Conservation (phyloP, 1,140 invertebrate genomes). For the Notospermus geniculatus region DNA sequence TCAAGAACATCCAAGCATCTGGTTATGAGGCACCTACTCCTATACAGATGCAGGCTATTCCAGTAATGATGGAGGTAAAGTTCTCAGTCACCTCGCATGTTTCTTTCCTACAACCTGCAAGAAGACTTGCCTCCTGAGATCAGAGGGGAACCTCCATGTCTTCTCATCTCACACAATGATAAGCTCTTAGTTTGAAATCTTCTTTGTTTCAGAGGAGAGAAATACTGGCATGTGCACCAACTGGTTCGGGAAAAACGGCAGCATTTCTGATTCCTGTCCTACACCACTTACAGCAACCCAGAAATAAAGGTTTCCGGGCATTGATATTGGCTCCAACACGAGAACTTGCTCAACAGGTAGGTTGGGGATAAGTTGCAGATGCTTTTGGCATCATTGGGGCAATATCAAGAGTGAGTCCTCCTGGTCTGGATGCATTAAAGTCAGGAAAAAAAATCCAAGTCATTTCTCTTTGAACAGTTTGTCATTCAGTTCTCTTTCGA, state of each 20-base stretch:
- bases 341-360: slow-evolving; percentile 88
- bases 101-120: too few relatives aligned
- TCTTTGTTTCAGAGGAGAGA: slow-evolving; percentile 69
- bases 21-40: slow-evolving; percentile 82
- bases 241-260: slow-evolving; percentile 60
- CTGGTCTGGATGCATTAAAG: too few relatives aligned
- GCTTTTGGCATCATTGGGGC: too few relatives aligned
- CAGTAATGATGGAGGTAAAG: slow-evolving; percentile 71
- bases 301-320: slow-evolving; percentile 68
- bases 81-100: too few relatives aligned
- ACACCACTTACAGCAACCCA: slow-evolving; percentile 62
- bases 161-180: too few relatives aligned
- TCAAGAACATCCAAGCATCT: slow-evolving; percentile 71
- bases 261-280: slow-evolving; percentile 60
- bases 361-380: slow-evolving; percentile 16
- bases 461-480: too few relatives aligned
- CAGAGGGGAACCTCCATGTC: too few relatives aligned
- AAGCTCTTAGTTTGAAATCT: too few relatives aligned
- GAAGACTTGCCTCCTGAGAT: too few relatives aligned
- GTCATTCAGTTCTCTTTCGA: too few relatives aligned
- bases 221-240: slow-evolving; percentile 87
- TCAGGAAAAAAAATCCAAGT: too few relatives aligned
- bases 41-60: slow-evolving; percentile 92
- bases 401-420: too few relatives aligned
- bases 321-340: slow-evolving; percentile 88